A percentile compares a stretch with the other conserved stretches of the same genome.
phyloP scores from a whole-genome alignment of 1,140 invertebrate genomes.

The Prorops nasuta region DNA sequence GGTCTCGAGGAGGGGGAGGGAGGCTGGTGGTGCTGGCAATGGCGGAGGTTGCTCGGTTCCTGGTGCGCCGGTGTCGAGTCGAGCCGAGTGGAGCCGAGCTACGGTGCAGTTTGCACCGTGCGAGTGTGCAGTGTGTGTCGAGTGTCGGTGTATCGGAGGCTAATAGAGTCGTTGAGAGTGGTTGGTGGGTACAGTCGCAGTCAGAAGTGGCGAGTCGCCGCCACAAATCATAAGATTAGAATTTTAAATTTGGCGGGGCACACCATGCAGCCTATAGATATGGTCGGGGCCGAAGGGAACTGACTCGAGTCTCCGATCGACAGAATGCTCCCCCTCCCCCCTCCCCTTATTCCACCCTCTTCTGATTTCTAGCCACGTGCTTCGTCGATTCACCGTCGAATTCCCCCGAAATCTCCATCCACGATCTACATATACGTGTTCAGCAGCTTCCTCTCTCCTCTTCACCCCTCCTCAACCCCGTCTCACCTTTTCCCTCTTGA shows the following conservation, averaged over 20 bases:
- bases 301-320: too few species aligned
- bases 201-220: conserved; percentile 35
- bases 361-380: conserved; percentile 11
- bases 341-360: conserved; percentile 4
- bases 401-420: conserved; percentile 47
- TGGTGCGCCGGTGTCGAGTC: too few species aligned
- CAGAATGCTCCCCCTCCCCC: too few species aligned
- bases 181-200: conserved; percentile 32
- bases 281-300: too few species aligned
- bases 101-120: too few species aligned
- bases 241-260: conserved; percentile 49
- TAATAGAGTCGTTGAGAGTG: conserved; percentile 50
- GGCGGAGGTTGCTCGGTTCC: too few species aligned
- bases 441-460: background rate
- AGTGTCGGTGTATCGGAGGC: too few species aligned
- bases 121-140: too few species aligned
- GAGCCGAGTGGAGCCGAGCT: too few species aligned
- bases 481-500: conserved; percentile 25
- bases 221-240: conserved; percentile 57
- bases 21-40: too few species aligned
- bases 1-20: conserved; percentile 3
- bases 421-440: conserved; percentile 46
- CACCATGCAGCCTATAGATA: conserved; percentile 5
- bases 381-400: conserved; percentile 39
- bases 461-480: too few species aligned